Evolutionary conservation across 1,140 invertebrate species (phyloP).

Genomic region (Pantala flavescens): DNA sequence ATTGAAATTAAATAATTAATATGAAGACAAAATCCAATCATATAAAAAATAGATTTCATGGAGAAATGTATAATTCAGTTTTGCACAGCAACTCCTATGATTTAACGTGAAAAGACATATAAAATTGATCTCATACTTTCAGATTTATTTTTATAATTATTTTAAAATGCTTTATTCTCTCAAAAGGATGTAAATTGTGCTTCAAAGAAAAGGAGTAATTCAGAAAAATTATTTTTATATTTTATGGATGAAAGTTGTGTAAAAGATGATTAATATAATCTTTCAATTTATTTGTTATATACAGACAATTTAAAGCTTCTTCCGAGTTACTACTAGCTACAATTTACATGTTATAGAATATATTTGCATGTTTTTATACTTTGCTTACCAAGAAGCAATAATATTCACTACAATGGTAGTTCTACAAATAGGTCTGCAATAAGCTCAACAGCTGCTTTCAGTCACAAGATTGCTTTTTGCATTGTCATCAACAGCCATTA

Average conservation of each 20-base stretch:
- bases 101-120: not conserved
- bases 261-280: too few species aligned
- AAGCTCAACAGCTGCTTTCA: not conserved
- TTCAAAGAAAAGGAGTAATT: too few species aligned
- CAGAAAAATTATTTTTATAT: too few species aligned
- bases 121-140: not conserved
- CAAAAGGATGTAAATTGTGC: too few species aligned
- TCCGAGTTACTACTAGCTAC: not conserved
- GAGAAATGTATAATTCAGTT: not conserved
- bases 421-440: not conserved
- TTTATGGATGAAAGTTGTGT: too few species aligned
- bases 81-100: not conserved
- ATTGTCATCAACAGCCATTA: not conserved
- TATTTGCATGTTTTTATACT: not conserved
- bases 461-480: not conserved
- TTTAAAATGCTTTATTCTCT: too few species aligned
- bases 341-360: not conserved
- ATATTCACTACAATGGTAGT: not conserved
- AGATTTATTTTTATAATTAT: not conserved
- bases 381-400: not conserved
- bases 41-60: not conserved
- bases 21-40: not conserved
- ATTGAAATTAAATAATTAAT: not conserved
- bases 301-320: not conserved
- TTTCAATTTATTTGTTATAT: too few species aligned